Conservation (phyloP, 2,113 vertebrate species). For the Charadrius vociferus region DNA sequence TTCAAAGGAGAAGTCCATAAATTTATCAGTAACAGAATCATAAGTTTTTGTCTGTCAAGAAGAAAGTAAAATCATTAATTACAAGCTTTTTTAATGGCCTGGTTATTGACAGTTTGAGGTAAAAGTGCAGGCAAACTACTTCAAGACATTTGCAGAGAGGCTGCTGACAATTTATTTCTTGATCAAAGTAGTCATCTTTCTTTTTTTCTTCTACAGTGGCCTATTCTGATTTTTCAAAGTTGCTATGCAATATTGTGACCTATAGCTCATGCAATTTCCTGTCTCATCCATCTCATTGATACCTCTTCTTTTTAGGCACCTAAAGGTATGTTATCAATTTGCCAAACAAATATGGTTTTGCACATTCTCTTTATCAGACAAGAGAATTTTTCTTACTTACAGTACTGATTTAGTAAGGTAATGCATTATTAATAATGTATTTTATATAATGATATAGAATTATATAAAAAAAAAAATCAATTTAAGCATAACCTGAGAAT, state of each 20-base stretch:
- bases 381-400: not conserved
- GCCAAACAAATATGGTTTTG: not conserved
- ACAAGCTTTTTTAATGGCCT: not conserved
- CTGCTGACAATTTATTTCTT: not conserved
- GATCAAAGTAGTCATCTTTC: not conserved
- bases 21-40: constrained; percentile 98
- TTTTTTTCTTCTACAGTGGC: not conserved
- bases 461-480: not conserved
- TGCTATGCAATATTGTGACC: not conserved
- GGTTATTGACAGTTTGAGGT: not conserved
- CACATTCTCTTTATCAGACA: not conserved
- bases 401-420: not conserved
- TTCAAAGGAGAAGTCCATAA: constrained; percentile 99
- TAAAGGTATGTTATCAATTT: not conserved
- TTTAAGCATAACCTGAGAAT: not conserved
- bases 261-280: not conserved
- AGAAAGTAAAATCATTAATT: not conserved
- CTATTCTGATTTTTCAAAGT: not conserved
- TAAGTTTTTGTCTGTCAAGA: constrained; percentile 94
- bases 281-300: not conserved
- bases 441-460: not conserved
- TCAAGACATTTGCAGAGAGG: not conserved
- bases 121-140: not conserved
- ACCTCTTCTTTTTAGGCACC: not conserved
- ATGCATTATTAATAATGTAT: not conserved